Evolutionary conservation across 2,113 vertebrate genomes (phyloP), one percentile per base, ranked within the genome.

Genomic region (Pseudorhombus dupliciocellatus): DNA sequence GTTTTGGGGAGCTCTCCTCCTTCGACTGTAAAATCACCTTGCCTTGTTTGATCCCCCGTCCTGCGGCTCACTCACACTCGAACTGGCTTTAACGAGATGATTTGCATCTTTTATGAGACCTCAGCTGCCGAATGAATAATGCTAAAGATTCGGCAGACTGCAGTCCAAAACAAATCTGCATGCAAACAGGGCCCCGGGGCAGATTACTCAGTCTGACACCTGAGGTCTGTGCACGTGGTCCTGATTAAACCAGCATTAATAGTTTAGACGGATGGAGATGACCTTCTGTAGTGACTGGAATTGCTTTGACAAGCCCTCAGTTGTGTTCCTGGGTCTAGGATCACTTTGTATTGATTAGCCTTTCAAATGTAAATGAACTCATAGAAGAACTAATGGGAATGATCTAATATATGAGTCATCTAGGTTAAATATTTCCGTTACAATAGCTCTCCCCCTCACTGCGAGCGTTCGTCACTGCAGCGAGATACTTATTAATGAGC

Each of bases 41-140:
- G 22, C 58, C 50, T 55, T 24, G 42, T 62, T 66, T 70, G 53
- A 57, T 54, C 64, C 51, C 72, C 58, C 75, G 18, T 70, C 50
- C 70, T 5, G 2, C 57, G 57, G 74, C 71, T 79, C 64, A 22
- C 70, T 68, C 64, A 34, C 70, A 70, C 64, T 66, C 16, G 20
- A 71, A 72, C 14, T 62, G 56, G 26, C 60, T 75, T 63, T 64
- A 64, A 70, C 73, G 68, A 72, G 61, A 78, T 25, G 22, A 81
- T 85, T 76, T 88, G 73, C 78, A 80, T 86, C 56, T 79, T 87
- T 86, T 70, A 87, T 84, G 59, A 87, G 71, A 66, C 62, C 59
- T 64, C 79, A 66, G 74, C 77, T 53, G 53, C 75, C 65, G 71
- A 79, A 75, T 72, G 66, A 79, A 63, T 76, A 80, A 85, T 76